Percentiles rank a stretch among this genome's conserved stretches.
Conservation (phyloP, 2,113 vertebrate species). For the Coracopsis vasa region DNA sequence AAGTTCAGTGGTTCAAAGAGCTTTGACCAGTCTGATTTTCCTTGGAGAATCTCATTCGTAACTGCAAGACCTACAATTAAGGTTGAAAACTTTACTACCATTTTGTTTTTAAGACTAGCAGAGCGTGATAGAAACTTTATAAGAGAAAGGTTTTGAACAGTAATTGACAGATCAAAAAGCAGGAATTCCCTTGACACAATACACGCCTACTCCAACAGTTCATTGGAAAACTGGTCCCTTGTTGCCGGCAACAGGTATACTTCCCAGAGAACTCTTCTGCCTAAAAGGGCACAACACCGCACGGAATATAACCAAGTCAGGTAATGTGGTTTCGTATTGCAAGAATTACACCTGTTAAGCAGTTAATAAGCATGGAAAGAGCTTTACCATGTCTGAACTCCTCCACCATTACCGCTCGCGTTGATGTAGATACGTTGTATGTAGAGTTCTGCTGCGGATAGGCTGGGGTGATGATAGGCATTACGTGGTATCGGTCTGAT, state of each 20-base stretch:
- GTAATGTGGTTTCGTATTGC: rapidly evolving
- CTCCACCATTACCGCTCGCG: conserved; percentile 93
- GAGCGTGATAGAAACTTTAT: neutral
- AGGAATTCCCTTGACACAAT: neutral
- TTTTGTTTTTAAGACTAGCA: neutral
- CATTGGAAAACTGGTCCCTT: neutral
- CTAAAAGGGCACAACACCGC: neutral
- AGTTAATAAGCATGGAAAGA: neutral
- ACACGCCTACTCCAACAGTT: neutral
- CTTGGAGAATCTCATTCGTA: conserved; percentile 94
- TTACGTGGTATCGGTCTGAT: conserved; percentile 92
- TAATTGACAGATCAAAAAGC: neutral
- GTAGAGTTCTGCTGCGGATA: conserved; percentile 98
- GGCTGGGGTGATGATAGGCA: conserved; percentile 97
- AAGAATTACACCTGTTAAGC: neutral
- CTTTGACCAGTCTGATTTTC: conserved; percentile 94
- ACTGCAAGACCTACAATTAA: conserved; percentile 83
- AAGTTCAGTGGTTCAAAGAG: conserved; percentile 94
- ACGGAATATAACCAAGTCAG: neutral
- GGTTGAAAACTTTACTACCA: neutral
- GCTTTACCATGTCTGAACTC: conserved; percentile 91
- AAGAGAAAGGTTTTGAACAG: neutral
- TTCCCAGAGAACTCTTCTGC: neutral
- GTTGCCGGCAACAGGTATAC: rapidly evolving
- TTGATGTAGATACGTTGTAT: conserved; percentile 93